These are phyloP conservation scores for Caranx ignobilis DNA, from an alignment of 2,113 vertebrate species.

Conservation along the genomic window DNA sequence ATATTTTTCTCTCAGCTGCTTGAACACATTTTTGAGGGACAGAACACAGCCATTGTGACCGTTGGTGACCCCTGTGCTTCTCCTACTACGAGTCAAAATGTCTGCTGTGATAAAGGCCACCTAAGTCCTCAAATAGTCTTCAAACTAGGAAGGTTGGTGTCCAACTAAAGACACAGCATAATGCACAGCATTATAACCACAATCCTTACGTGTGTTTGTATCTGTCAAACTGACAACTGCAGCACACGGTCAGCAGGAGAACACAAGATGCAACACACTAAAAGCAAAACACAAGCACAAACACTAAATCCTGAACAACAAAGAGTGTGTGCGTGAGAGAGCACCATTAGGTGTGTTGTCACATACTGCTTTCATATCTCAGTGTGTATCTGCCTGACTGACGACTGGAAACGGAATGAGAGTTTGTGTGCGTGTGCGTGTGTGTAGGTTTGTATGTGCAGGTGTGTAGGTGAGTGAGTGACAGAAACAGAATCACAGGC, in stretches of 20 bases:
- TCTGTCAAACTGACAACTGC: slow-evolving; percentile 33
- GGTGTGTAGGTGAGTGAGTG: slow-evolving; percentile 46
- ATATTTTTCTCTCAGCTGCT: too few relatives aligned
- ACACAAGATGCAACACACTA: slow-evolving; percentile 50
- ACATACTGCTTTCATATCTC: slow-evolving; percentile 64
- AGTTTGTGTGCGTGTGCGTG: slow-evolving; percentile 24
- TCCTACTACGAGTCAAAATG: background rate
- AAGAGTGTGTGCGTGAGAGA: slow-evolving; percentile 47
- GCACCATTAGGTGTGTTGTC: slow-evolving; percentile 65
- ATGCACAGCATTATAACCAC: slow-evolving; percentile 12
- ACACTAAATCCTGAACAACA: too few relatives aligned
- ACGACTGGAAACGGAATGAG: slow-evolving; percentile 60
- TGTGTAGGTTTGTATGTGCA: slow-evolving; percentile 2
- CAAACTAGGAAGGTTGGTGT: background rate
- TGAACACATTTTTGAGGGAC: background rate
- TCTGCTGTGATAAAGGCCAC: background rate
- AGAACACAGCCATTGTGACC: background rate
- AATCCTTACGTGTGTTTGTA: slow-evolving; percentile 4
- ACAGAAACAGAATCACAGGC: slow-evolving; percentile 62
- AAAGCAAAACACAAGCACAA: background rate
- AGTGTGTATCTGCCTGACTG: slow-evolving; percentile 68
- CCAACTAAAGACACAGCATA: slow-evolving; percentile 1
- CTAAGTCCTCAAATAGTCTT: background rate
- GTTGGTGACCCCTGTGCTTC: too few relatives aligned
- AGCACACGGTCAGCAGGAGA: slow-evolving; percentile 56